Base-by-base conservation (phyloP, 2,888 invertebrate genomes). In the Tuberolachnus salignus region DNA sequence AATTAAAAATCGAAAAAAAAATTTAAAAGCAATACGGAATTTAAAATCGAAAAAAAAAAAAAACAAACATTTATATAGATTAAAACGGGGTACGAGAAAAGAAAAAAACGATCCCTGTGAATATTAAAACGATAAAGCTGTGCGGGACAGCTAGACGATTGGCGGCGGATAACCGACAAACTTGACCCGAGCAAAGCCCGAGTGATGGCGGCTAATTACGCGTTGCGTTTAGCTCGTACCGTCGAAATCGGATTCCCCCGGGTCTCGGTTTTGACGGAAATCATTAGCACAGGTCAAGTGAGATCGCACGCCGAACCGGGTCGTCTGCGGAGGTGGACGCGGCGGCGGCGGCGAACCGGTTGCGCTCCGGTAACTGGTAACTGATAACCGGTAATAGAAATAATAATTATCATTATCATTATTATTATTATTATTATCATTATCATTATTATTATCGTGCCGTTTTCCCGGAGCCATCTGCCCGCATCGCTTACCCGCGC, bases 211-310 rank as follows among this genome's bases (percentile, higher is more conserved):
- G n/a, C n/a, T n/a, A n/a, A n/a, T n/a, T n/a, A 16, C 34, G 34
- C n/a, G n/a, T 34, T n/a, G 19, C 6, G 13, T 46, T 14, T 0
- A 14, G 23, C 59, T 26, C 46, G 46, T 10, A 16, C n/a, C 16
- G 8, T 9, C 16, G 14, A 10, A 44, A 14, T 23, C n/a, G n/a
- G 13, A 21, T 26, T 46, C 19, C n/a, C 49, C 61, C 72, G n/a
- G 16, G 23, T n/a, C 34, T 34, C 26, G 66, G 57, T 53, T 21
- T 67, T 66, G 75, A 57, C 75, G 66, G 34, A 75, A 75, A 66
- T 75, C 75, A 75, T 75, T 75, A 75, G 75, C 75, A 67, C 66
- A 66, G 75, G 74, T 74, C 74, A 74, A 64, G 64, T 55, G 14
- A 21, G 72, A 73, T 61, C 6, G 66, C 44, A 34, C 34, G 61